Base-by-base conservation (phyloP, 92 coral and sea anemone species). In the Chrysogorgia sp. region DNA sequence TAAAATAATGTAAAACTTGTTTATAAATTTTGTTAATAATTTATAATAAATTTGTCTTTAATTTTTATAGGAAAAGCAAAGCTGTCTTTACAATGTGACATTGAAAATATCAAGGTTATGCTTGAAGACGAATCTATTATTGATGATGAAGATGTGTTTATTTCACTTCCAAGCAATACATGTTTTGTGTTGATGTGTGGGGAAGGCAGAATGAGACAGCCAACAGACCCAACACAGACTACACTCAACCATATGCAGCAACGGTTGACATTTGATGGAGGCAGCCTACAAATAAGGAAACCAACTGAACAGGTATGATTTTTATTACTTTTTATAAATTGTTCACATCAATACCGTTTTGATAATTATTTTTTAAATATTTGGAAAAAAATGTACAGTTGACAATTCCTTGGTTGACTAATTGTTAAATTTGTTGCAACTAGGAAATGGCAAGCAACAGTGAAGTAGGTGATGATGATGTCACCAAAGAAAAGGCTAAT, bases 81-180 rank as follows among this genome's bases (percentile, higher is more conserved):
- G 55, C 75, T 67, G 49, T 67, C 75, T 37, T 67, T 67, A 67
- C 25, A 21, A 21, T 41, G 75, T 41, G 52, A 41, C 28, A 34
- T 24, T 30, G 37, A 25, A 34, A 14, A 64, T 25, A 41, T 64
- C 33, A 24, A 30, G 34, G 71, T 64, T 13, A 22, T 34, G 24
- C 71, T 64, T 64, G 71, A 64, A 64, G 71, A 64, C 33, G 21
- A 41, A 67, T 67, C 75, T 24, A 49, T 67, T 67, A 49, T 67
- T 67, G 75, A 67, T 67, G 75, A 67, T 67, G 75, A 67, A 67
- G 75, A 67, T 67, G 75, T 67, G 41, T 67, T 67, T 49, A 67
- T 61, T 67, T 41, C 75, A 1, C 75, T 67, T 26, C 75, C 75
- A 34, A 30, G 17, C 60, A 67, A 67, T 49, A 67, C 75, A 19